Conservation (phyloP, 2,113 vertebrate species). For the Calonectris borealis region DNA sequence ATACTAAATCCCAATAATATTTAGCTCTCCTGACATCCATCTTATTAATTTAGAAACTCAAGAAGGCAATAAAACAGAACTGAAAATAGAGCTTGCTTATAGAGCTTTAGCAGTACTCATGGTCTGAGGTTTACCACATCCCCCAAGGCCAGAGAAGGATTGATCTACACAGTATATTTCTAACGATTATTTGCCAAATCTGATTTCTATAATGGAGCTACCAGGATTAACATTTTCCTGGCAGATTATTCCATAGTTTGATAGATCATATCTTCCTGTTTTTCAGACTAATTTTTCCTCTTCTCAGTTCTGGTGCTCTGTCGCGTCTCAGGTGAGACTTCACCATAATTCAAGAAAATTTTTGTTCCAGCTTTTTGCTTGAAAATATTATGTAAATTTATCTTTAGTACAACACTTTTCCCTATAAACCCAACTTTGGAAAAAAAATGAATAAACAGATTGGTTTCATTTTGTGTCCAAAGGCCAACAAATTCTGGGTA, state of each 20-base stretch:
- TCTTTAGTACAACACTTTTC: neutral
- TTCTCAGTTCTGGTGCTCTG: neutral
- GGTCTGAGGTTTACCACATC: neutral
- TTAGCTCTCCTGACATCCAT: neutral
- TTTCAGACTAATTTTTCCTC: neutral
- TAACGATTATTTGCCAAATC: conserved; percentile 13
- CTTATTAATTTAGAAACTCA: neutral
- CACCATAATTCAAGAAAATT: neutral
- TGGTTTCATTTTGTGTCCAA: neutral
- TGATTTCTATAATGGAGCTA: neutral
- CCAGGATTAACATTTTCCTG: neutral
- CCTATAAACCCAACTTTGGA: neutral
- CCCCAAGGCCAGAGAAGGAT: neutral
- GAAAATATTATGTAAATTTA: neutral
- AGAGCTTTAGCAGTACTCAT: neutral
- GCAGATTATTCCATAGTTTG: neutral
- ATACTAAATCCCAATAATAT: neutral
- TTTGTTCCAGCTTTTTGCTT: neutral
- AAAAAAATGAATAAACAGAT: neutral
- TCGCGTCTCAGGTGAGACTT: neutral
- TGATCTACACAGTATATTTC: neutral
- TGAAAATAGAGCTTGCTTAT: neutral
- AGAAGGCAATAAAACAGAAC: neutral
- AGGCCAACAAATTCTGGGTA: neutral
- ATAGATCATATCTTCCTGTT: neutral